Base-by-base conservation (phyloP, 1,140 invertebrate genomes). In the Lysiphlebus fabarum region DNA sequence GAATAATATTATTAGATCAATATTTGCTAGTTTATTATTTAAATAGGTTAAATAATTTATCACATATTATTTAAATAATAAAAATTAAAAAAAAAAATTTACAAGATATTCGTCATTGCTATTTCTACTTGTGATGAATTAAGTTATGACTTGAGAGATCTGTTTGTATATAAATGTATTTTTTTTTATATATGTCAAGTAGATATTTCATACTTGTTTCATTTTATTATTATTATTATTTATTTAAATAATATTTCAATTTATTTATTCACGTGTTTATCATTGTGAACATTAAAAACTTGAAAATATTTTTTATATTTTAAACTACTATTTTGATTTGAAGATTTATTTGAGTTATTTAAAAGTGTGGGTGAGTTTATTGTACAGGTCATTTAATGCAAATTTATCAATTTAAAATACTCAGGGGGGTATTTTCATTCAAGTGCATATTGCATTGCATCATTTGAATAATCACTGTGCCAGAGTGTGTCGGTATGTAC, bases 381-480 rank as follows among this genome's bases (percentile, higher is more conserved):
- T 63, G 62, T 58, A 64, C 66, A 67, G 64, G 65, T 64, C 66
- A 65, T 63, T 61, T 66, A 69, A 72, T 74, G 73, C 74, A 75
- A 74, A 78, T 78, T 76, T 75, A 78, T 77, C 73, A 78, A 76
- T 77, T 76, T 72, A 76, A 64, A 63, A 62, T 65, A 61, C 62
- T 62, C 64, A 50, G 43, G 50, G 17, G 17, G 17, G 17, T 1
- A 26, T 26, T 26, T 68, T 66, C 65, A 69, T 61, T 71, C 69
- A 63, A 72, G 67, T 63, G 64, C 66, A 69, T n/a, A n/a, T 67
- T 70, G 69, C 71, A 65, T 69, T 42, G n/a, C 40, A 14, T 58
- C 26, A 56, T 40, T 26, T 26, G 17, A 26, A 26, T 26, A 26
- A 26, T 26, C 17, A 26, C 17, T 1, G 4, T 26, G 17, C 17